Evolutionary conservation across 2,888 invertebrate genomes (phyloP).

Genomic region (Mesorhabditis spiculigera): DNA sequence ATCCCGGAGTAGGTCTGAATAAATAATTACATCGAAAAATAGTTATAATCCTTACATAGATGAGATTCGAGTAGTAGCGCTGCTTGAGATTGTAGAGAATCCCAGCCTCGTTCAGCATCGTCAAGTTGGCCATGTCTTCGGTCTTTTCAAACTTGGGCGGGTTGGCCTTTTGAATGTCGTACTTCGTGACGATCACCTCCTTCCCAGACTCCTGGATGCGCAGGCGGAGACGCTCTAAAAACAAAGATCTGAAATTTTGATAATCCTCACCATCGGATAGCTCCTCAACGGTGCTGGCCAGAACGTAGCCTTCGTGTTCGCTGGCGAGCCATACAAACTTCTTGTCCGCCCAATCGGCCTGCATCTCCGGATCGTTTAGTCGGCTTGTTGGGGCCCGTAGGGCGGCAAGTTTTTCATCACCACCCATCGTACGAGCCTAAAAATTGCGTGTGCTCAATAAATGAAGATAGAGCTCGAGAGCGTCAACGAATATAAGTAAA

Average conservation of each 20-base stretch:
- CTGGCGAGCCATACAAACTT: conserved; percentile 98
- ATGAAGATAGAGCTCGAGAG: no score
- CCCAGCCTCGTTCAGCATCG: conserved; percentile 97
- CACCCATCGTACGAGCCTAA: no score
- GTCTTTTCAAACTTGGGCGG: conserved; percentile 67
- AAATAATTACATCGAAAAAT: not conserved
- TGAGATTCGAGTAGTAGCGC: conserved; percentile 96
- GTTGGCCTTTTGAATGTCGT: no score
- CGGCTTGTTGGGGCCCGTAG: not conserved
- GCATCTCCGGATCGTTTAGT: conserved; percentile 76
- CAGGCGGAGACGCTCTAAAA: conserved; percentile 67
- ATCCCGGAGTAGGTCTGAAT: conserved; percentile 96
- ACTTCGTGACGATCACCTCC: conserved; percentile 69
- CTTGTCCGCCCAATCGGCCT: conserved; percentile 99
- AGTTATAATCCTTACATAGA: conserved; percentile 81
- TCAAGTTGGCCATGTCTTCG: conserved; percentile 99
- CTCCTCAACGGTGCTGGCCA: conserved; percentile 90
- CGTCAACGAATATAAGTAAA: no score
- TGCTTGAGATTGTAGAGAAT: conserved; percentile 98
- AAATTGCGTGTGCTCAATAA: no score
- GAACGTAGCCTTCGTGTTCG: conserved; percentile 78
- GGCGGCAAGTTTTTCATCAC: no score
- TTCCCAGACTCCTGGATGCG: conserved; percentile 86
- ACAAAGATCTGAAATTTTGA: not conserved
- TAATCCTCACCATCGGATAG: conserved; percentile 78